Conservation (phyloP, 2,888 invertebrate species). For the Acleris holmiana region DNA sequence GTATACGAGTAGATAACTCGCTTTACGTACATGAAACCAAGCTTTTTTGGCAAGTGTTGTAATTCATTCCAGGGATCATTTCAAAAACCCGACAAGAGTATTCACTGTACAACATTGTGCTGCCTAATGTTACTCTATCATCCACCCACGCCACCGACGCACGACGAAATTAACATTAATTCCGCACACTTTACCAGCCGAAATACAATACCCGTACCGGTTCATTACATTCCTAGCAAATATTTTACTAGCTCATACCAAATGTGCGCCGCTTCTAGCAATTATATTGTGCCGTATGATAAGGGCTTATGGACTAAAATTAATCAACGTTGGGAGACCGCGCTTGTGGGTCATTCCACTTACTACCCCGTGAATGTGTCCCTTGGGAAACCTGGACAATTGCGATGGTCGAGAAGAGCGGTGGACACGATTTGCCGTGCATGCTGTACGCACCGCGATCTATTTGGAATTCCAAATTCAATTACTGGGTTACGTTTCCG, state of each 20-base stretch:
- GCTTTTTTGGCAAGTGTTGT: too few relatives aligned
- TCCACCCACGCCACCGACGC: not conserved
- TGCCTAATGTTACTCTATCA: too few relatives aligned
- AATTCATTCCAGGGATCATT: too few relatives aligned
- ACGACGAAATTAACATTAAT: not conserved
- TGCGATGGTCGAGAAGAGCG: slow-evolving; percentile 9
- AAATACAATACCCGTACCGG: slow-evolving; percentile 8
- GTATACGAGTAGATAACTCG: too few relatives aligned
- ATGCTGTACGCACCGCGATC: slow-evolving; percentile 12
- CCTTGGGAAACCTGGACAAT: slow-evolving; percentile 26
- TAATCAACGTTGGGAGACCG: slow-evolving; percentile 29
- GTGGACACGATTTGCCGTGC: slow-evolving; percentile 14
- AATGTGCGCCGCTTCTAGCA: slow-evolving; percentile 4
- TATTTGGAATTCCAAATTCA: slow-evolving; percentile 27
- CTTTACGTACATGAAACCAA: too few relatives aligned
- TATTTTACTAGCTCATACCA: not conserved
- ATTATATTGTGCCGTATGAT: slow-evolving; percentile 14
- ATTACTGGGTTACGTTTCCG: slow-evolving; percentile 11
- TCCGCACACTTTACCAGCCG: not conserved
- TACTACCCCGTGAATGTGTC: slow-evolving; percentile 21
- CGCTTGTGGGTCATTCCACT: slow-evolving; percentile 20
- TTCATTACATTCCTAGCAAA: slow-evolving; percentile 12
- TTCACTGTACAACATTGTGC: too few relatives aligned
- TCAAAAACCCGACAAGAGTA: too few relatives aligned
- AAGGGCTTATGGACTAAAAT: slow-evolving; percentile 24